Evolutionary conservation across 1,140 invertebrate species (phyloP), one percentile per base, ranked within the genome.

Genomic region (Heliconius congener): DNA sequence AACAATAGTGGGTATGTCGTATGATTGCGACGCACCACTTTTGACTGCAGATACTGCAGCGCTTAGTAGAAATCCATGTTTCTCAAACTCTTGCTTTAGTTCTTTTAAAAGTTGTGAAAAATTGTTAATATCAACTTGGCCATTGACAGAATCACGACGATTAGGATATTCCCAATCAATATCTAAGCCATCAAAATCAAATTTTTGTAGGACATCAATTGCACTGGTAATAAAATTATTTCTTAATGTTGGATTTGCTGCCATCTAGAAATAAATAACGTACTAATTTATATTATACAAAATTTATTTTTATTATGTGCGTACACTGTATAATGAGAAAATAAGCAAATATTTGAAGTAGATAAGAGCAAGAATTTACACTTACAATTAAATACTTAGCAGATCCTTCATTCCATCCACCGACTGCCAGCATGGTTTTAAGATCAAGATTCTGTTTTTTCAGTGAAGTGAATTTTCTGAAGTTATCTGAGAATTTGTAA

Each of bases 121-220:
- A 87, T 96, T 94, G 57, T 87, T 82, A 8, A 93, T 88, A 82
- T 95, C 92, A 75, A 94, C 95, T 81, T 95, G 94, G 4, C 90
- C 88, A 2, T 95, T 77, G 16, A 93, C 91, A 3, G 96, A 96
- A 71, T 97, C 97, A 57, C 97, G 90, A 83, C 96, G 95, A 18
- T 93, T 95, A 0, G 97, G 97, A 85, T 97, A 98, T 80, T 98
- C 97, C 97, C 97, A 98, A 87, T 98, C 97, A 19, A 98, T 30
- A 87, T 98, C 97, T 1, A 98, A 94, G 0, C 97, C 97, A 91
- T 98, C 97, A 79, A 98, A 98, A 6, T 95, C 93, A 84, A 97
- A 95, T 19, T 94, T 95, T 76, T 92, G 88, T 0, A 97, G 73
- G 83, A 97, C 96, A 0, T 91, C 81, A 0, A 97, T 91, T 0